These are phyloP conservation scores for Dasypolia templi DNA, from an alignment of 2,888 invertebrate species.

Conservation along the genomic window DNA sequence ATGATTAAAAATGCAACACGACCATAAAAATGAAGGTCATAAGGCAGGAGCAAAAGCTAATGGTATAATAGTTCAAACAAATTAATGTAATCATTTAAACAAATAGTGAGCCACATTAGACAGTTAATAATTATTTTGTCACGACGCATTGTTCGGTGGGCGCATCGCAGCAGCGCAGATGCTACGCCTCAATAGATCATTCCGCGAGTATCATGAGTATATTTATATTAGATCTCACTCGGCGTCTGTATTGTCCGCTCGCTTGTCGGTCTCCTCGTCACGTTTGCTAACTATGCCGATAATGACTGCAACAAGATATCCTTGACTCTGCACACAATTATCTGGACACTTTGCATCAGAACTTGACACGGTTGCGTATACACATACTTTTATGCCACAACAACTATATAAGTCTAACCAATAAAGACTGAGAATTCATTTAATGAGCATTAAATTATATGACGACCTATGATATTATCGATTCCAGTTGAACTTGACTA, in stretches of 20 bases:
- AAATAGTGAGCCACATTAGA: conserved; percentile 36
- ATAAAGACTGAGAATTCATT: conserved; percentile 77
- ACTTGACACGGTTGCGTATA: conserved; percentile 82
- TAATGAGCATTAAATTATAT: conserved; percentile 84
- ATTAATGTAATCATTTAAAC: conserved; percentile 32
- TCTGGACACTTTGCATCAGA: conserved; percentile 86
- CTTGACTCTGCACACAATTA: conserved; percentile 88
- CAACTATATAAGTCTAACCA: conserved; percentile 69
- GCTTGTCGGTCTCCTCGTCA: conserved; percentile 64
- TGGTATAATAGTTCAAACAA: conserved; percentile 11
- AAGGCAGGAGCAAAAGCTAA: conserved; percentile 23
- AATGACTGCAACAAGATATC: conserved; percentile 82
- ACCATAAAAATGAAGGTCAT: not conserved
- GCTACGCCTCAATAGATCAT: conserved; percentile 46
- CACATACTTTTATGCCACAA: conserved; percentile 63
- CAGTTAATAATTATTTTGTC: conserved; percentile 43
- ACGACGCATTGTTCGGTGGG: conserved; percentile 46
- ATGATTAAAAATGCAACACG: not conserved
- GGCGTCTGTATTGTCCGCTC: conserved; percentile 61
- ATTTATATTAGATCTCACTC: conserved; percentile 58
- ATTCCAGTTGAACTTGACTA: conserved; percentile 84
- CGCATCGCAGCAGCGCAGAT: conserved; percentile 9
- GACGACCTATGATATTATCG: conserved; percentile 80
- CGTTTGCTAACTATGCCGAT: conserved; percentile 70
- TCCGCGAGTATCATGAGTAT: conserved; percentile 39